Conservation (phyloP, 2,888 invertebrate species). For the Volucella inanis region DNA sequence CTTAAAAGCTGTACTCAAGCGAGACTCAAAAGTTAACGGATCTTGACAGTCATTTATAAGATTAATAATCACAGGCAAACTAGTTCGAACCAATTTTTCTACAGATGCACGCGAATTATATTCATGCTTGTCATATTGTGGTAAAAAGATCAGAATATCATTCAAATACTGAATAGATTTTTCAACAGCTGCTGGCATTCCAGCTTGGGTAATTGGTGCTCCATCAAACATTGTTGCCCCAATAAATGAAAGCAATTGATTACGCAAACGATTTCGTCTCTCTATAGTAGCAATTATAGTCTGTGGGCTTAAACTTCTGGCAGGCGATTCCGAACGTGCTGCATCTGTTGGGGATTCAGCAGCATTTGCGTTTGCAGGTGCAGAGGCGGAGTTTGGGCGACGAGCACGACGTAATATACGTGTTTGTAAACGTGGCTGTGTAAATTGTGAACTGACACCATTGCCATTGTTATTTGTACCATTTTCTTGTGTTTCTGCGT, state of each 20-base stretch:
- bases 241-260: slow-evolving; percentile 79
- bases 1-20: slow-evolving; percentile 79
- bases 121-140: slow-evolving; percentile 80
- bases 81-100: slow-evolving; percentile 79
- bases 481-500: slow-evolving; percentile 76
- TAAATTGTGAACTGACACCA: slow-evolving; percentile 55
- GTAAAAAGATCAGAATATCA: slow-evolving; percentile 79
- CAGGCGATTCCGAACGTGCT: slow-evolving; percentile 51
- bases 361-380: slow-evolving; percentile 42
- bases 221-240: slow-evolving; percentile 79
- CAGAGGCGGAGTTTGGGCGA: slow-evolving; percentile 61
- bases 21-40: slow-evolving; percentile 78
- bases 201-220: slow-evolving; percentile 78
- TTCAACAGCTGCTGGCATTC: slow-evolving; percentile 78
- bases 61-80: slow-evolving; percentile 79
- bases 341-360: slow-evolving; percentile 37
- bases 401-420: slow-evolving; percentile 64
- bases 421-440: slow-evolving; percentile 67
- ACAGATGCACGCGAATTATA: slow-evolving; percentile 82
- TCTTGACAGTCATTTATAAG: slow-evolving; percentile 76
- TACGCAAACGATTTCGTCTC: slow-evolving; percentile 77
- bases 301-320: slow-evolving; percentile 26
- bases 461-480: slow-evolving; percentile 74
- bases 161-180: slow-evolving; percentile 80
- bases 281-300: slow-evolving; percentile 39